phyloP scores from a whole-genome alignment of 2,113 vertebrate genomes.

The Sminthopsis crassicaudata region DNA sequence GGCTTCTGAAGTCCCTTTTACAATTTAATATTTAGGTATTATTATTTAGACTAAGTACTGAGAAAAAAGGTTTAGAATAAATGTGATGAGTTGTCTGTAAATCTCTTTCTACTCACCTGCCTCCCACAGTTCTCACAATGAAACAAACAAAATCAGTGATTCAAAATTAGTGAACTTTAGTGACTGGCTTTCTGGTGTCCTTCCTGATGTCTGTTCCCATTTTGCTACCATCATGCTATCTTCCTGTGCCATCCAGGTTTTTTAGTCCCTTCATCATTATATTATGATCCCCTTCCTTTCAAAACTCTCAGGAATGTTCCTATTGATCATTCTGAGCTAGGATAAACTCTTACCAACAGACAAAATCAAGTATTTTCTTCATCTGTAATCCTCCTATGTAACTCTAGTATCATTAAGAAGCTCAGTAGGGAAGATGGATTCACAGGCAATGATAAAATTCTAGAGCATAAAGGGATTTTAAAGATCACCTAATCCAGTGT shows the following conservation, averaged over 20 bases:
- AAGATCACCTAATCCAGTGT: neutral
- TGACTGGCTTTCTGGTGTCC: neutral
- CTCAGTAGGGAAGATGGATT: neutral
- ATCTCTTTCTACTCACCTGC: neutral
- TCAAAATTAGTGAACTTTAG: neutral
- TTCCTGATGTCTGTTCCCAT: neutral
- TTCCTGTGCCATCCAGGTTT: neutral
- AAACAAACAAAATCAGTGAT: neutral
- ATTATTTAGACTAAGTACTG: constrained; percentile 26
- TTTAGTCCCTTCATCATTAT: neutral
- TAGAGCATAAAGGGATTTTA: neutral
- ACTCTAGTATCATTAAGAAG: neutral
- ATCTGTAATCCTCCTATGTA: neutral
- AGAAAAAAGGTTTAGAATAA: constrained; percentile 11
- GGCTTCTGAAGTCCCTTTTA: neutral
- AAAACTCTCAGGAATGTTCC: neutral
- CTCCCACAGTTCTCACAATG: neutral
- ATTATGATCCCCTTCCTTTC: neutral
- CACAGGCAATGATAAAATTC: neutral
- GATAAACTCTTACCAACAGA: neutral
- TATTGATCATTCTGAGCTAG: neutral
- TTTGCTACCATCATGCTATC: neutral
- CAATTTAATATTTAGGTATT: constrained; percentile 29
- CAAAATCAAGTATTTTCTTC: neutral
- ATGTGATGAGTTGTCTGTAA: neutral